phyloP scores from a whole-genome alignment of 2,113 vertebrate species.

The Ellobius talpinus region DNA sequence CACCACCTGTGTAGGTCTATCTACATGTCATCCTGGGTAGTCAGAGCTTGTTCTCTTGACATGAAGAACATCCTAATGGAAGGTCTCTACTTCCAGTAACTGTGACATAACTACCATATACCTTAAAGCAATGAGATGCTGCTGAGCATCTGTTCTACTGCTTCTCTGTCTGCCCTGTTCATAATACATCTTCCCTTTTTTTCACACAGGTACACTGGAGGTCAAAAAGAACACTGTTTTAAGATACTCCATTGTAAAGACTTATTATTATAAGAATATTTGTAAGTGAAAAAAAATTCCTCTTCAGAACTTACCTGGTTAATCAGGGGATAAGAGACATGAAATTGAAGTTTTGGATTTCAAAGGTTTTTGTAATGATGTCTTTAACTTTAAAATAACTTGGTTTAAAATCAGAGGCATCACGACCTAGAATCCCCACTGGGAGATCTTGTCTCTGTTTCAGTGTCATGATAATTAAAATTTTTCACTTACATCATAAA shows the following conservation, averaged over 20 bases:
- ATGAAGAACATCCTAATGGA: neutral
- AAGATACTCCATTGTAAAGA: neutral
- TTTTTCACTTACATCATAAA: conserved; percentile 29
- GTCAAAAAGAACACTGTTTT: neutral
- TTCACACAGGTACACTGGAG: neutral
- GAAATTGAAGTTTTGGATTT: conserved; percentile 66
- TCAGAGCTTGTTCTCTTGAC: neutral
- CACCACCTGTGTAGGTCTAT: neutral
- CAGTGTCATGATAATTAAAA: conserved; percentile 65
- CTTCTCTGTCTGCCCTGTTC: neutral
- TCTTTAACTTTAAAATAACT: conserved; percentile 68
- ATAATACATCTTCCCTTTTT: neutral
- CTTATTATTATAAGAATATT: neutral
- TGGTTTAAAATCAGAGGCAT: conserved; percentile 71
- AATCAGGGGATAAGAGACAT: neutral
- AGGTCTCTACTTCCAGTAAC: neutral
- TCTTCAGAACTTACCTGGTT: neutral
- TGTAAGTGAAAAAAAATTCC: neutral
- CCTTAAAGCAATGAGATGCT: neutral
- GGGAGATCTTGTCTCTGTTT: conserved; percentile 64
- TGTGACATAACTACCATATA: no score
- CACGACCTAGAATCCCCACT: conserved; percentile 35
- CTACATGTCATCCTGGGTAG: neutral
- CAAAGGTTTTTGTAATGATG: conserved; percentile 32
- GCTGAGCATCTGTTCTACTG: neutral